A percentile compares a stretch with the other conserved stretches of the same genome.
Conservation (phyloP, 2,797 vertebrate genomes). For the Knipowitschia caucasica region DNA sequence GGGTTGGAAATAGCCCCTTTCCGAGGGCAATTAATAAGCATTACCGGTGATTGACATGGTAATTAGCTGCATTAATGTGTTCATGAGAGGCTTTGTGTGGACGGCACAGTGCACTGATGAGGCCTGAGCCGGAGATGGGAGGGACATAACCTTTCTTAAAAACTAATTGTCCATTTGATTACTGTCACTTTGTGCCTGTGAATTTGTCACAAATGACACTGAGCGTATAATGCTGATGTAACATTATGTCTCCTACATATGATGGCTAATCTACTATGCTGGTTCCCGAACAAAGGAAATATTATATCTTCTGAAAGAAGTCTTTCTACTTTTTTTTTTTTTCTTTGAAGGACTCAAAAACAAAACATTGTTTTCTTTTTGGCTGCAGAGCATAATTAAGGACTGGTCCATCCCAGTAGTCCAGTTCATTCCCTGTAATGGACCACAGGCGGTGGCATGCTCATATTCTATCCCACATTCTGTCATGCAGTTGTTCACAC, state of each 20-base stretch:
- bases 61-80: conserved; percentile 82
- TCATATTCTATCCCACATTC: too few species aligned
- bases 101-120: conserved; percentile 54
- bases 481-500: too few species aligned
- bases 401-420: too few species aligned
- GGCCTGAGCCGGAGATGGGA: conserved; percentile 36
- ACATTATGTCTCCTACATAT: conserved; percentile 38
- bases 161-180: conserved; percentile 73
- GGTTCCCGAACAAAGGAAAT: too few species aligned
- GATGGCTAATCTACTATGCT: not conserved
- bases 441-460: too few species aligned
- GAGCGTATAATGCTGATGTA: conserved; percentile 51
- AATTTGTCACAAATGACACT: conserved; percentile 58
- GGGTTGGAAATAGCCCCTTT: conserved; percentile 73
- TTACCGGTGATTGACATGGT: conserved; percentile 82
- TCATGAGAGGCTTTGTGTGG: conserved; percentile 76
- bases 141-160: conserved; percentile 69
- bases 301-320: too few species aligned
- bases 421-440: too few species aligned
- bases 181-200: conserved; percentile 54
- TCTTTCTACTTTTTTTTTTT: too few species aligned
- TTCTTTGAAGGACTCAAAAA: too few species aligned
- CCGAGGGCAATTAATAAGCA: conserved; percentile 82
- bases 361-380: too few species aligned
- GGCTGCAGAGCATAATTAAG: too few species aligned